Evolutionary conservation across 2,113 vertebrate species (phyloP).

Genomic region (Tangachromis dhanisi): DNA sequence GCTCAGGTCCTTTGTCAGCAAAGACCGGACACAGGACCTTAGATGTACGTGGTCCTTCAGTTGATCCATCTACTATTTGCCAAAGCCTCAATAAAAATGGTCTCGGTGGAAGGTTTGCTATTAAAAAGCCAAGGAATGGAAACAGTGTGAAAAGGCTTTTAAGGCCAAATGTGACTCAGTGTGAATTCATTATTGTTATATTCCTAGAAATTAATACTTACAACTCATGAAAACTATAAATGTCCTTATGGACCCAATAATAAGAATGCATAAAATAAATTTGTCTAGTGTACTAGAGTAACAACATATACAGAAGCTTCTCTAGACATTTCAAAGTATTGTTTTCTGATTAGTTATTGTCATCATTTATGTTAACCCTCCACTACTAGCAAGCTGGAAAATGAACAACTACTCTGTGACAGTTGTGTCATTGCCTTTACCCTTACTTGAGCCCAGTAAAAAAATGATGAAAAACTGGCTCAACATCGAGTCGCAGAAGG

Average conservation of each 20-base stretch:
- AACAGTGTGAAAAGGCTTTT: background rate
- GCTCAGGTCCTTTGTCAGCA: background rate
- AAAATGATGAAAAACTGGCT: constrained; percentile 2
- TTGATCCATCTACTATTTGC: background rate
- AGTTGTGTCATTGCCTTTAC: background rate
- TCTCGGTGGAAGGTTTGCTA: rapidly evolving
- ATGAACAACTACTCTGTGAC: background rate
- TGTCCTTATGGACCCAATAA: background rate
- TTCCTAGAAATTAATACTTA: background rate
- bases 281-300: background rate
- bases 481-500: background rate
- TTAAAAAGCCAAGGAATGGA: background rate
- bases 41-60: background rate
- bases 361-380: background rate
- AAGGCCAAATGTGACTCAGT: background rate
- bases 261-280: background rate
- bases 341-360: background rate
- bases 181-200: background rate
- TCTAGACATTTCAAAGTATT: background rate
- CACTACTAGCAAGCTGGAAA: background rate
- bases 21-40: background rate
- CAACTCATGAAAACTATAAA: background rate
- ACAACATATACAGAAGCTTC: rapidly evolving
- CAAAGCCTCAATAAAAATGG: background rate
- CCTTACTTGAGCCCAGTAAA: background rate